These are phyloP conservation scores for Eupithecia vulgata DNA, from an alignment of 2,888 invertebrate species.

Conservation along the genomic window DNA sequence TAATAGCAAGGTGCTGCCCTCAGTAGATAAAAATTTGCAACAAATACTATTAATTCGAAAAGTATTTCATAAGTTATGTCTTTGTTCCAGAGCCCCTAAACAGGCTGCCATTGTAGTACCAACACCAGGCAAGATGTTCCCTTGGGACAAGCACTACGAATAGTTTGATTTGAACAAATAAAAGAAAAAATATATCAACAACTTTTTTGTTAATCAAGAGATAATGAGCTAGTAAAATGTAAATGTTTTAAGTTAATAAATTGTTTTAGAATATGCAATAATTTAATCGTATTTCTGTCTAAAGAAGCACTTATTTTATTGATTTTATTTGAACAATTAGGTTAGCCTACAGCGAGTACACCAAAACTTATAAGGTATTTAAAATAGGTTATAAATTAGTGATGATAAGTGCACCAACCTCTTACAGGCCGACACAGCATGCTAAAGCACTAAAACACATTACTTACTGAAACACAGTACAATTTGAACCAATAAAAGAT, in stretches of 20 bases:
- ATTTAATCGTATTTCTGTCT: neutral
- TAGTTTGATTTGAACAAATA: constrained; percentile 33
- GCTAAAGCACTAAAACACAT: neutral
- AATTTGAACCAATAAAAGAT: neutral
- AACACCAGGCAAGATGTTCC: constrained; percentile 83
- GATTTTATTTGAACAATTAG: too few relatives aligned
- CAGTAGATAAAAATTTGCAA: neutral
- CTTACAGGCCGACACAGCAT: too few relatives aligned
- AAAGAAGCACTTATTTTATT: neutral
- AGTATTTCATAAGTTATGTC: constrained; percentile 8
- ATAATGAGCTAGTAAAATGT: constrained; percentile 17
- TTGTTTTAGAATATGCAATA: constrained; percentile 31
- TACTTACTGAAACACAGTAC: neutral
- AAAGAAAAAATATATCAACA: constrained; percentile 7
- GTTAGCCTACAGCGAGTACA: too few relatives aligned
- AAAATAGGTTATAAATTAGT: too few relatives aligned
- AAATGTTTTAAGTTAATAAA: constrained; percentile 38
- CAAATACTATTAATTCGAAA: neutral
- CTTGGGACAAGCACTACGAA: constrained; percentile 83
- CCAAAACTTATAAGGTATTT: too few relatives aligned
- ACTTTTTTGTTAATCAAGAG: constrained; percentile 7
- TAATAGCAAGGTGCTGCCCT: neutral
- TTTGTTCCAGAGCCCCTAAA: constrained; percentile 63
- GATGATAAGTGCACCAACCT: too few relatives aligned
- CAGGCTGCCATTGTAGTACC: constrained; percentile 66